Evolutionary conservation across 2,888 invertebrate genomes (phyloP).

Genomic region (Epirrita christyi): DNA sequence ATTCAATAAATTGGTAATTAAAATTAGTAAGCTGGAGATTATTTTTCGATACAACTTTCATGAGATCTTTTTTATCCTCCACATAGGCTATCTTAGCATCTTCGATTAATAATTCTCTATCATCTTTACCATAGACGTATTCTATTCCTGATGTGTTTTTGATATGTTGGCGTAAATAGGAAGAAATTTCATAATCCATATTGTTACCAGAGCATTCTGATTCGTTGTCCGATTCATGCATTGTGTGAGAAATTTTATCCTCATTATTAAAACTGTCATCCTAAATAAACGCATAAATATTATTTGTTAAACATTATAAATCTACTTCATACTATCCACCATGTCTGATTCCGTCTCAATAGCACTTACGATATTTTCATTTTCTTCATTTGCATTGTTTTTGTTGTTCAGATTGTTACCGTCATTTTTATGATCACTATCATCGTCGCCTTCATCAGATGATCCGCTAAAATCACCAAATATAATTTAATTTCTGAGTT

Average conservation of each 20-base stretch:
- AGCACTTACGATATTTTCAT: background rate
- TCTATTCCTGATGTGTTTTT: background rate
- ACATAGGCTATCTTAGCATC: background rate
- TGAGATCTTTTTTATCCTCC: background rate
- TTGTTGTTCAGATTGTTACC: conserved; percentile 6
- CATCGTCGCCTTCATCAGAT: conserved; percentile 27
- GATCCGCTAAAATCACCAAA: conserved; percentile 30
- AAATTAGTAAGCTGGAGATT: background rate
- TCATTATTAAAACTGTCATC: background rate
- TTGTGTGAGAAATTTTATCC: background rate
- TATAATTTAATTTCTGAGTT: background rate
- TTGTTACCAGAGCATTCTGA: conserved; percentile 12
- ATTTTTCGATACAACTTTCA: background rate
- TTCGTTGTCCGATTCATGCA: conserved; percentile 10
- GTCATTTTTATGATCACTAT: conserved; percentile 19
- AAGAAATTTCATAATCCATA: conserved; percentile 9
- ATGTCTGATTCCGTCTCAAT: background rate
- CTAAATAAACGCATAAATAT: conserved; percentile 7
- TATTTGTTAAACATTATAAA: too few species aligned
- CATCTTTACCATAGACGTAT: background rate
- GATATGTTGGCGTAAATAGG: conserved; percentile 4
- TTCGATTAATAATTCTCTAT: background rate
- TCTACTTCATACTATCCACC: too few species aligned
- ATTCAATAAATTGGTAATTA: background rate
- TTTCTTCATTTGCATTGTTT: background rate